Percentiles rank a stretch among this genome's conserved stretches.
Conservation (phyloP, 2,888 invertebrate species). For the Hoplodrina ambigua region DNA sequence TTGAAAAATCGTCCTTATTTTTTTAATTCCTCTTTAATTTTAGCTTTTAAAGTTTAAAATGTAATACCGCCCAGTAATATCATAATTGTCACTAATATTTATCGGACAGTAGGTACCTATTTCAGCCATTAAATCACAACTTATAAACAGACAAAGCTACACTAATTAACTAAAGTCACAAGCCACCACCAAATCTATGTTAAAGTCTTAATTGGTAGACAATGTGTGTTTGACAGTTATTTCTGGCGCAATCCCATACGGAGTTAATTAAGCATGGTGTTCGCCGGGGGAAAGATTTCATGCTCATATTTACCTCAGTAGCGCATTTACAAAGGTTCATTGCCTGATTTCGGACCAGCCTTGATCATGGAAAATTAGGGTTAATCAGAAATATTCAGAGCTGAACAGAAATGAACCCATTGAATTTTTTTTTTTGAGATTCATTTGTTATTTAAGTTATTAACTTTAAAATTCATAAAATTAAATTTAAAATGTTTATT, state of each 20-base stretch:
- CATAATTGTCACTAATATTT: neutral
- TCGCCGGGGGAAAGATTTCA: conserved; percentile 44
- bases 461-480: neutral
- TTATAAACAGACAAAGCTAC: neutral
- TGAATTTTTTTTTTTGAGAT: no score
- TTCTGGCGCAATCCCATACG: conserved; percentile 30
- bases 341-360: neutral
- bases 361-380: neutral
- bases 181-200: conserved; percentile 37
- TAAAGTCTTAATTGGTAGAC: conserved; percentile 46
- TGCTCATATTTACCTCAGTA: conserved; percentile 45
- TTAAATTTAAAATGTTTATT: neutral
- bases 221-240: conserved; percentile 54
- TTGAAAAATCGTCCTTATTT: no score
- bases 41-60: neutral
- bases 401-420: neutral
- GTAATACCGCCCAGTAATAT: neutral
- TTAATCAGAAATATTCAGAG: neutral
- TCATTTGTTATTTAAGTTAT: neutral
- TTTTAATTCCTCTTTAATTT: neutral
- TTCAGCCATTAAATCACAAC: neutral
- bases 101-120: neutral
- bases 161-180: conserved; percentile 15
- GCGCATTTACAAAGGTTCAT: conserved; percentile 34
- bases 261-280: conserved; percentile 54